A percentile compares a stretch with the other conserved stretches of the same genome.
Evolutionary conservation across 2,797 vertebrate species (phyloP).

Genomic region (Molossus molossus): DNA sequence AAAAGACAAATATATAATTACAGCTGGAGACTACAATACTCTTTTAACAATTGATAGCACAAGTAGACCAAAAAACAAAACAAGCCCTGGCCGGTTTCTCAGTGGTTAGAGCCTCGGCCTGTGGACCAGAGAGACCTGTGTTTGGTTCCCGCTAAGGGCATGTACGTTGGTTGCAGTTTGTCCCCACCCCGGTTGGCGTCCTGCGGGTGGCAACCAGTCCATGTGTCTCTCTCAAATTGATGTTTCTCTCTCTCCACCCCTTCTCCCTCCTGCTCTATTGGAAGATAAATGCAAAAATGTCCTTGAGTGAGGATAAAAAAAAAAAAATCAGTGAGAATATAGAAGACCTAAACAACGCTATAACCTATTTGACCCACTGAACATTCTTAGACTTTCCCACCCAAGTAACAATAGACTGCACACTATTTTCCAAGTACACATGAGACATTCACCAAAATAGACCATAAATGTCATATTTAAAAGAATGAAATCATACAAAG

Average conservation of each 20-base stretch:
- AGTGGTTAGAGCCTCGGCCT: too few relatives aligned
- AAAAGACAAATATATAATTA: slow-evolving; percentile 15
- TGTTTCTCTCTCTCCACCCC: too few relatives aligned
- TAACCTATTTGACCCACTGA: slow-evolving; percentile 12
- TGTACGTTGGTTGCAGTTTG: too few relatives aligned
- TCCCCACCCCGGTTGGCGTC: too few relatives aligned
- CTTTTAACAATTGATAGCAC: neutral
- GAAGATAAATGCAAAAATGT: too few relatives aligned
- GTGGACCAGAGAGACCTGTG: too few relatives aligned
- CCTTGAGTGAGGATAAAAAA: neutral
- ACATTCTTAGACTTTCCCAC: neutral
- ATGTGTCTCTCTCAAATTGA: too few relatives aligned
- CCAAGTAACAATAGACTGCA: neutral
- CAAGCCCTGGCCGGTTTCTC: too few relatives aligned
- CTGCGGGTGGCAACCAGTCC: too few relatives aligned
- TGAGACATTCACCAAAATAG: neutral
- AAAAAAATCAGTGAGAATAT: neutral
- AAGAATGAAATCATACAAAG: slow-evolving; percentile 11
- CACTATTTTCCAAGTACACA: neutral
- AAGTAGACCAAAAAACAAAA: neutral
- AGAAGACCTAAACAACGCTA: neutral
- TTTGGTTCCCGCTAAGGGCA: too few relatives aligned
- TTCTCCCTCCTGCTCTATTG: too few relatives aligned
- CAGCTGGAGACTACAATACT: neutral
- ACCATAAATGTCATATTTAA: neutral